phyloP scores from a whole-genome alignment of 2,113 vertebrate species.

The Xenopus laevis region DNA sequence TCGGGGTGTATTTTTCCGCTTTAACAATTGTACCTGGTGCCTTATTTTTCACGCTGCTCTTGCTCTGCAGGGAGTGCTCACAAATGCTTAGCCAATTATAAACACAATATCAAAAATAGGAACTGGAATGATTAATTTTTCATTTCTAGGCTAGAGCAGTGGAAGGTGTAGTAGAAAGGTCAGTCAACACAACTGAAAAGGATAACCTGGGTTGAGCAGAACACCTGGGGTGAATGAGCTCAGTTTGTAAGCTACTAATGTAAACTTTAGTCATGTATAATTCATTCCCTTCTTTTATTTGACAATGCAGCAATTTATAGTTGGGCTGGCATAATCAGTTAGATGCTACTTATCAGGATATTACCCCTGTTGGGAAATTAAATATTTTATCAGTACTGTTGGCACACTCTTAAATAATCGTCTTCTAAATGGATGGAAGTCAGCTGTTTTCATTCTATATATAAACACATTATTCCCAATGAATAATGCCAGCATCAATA shows the following conservation, averaged over 20 bases:
- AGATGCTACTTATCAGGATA: conserved; percentile 23
- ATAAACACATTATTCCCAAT: no score
- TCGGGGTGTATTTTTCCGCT: no score
- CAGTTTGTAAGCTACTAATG: conserved; percentile 29
- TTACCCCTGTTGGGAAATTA: conserved; percentile 34
- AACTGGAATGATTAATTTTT: conserved; percentile 34
- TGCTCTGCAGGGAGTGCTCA: conserved; percentile 13
- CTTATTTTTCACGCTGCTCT: conserved; percentile 21
- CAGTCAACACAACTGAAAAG: conserved; percentile 23
- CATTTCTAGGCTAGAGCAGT: conserved; percentile 15
- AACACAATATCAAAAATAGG: conserved; percentile 39
- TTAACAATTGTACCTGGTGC: background rate
- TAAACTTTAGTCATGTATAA: conserved; percentile 31
- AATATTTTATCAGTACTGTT: conserved; percentile 35
- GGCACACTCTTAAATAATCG: conserved; percentile 2
- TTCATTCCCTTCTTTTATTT: conserved; percentile 37
- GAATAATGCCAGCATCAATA: no score
- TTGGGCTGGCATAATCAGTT: conserved; percentile 7
- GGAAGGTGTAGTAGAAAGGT: conserved; percentile 34
- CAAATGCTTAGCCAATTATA: conserved; percentile 37
- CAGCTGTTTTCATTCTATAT: no score
- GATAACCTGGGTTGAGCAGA: conserved; percentile 26
- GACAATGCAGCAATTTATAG: conserved; percentile 36
- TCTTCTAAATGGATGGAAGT: background rate
- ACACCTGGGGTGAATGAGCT: conserved; percentile 33